Conservation (phyloP, 2,888 invertebrate genomes). For the Trissoscelio sp. region DNA sequence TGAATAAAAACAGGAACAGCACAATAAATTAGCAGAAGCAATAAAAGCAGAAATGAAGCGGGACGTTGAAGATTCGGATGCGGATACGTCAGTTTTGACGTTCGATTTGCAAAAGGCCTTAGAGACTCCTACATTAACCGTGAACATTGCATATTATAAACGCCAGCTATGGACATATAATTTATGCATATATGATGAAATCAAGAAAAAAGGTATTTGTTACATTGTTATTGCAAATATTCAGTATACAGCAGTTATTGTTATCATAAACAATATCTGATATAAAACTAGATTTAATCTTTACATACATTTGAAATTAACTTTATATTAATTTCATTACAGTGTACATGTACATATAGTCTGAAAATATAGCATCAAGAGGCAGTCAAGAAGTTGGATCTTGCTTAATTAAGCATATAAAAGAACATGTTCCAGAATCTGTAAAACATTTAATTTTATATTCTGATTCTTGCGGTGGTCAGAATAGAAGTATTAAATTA, state of each 20-base stretch:
- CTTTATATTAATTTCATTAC: constrained; percentile 17
- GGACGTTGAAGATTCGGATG: background rate
- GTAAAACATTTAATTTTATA: constrained; percentile 63
- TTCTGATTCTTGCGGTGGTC: constrained; percentile 71
- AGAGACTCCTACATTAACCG: background rate
- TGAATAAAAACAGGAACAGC: background rate
- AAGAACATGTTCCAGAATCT: constrained; percentile 15
- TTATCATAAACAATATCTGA: background rate
- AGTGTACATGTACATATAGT: constrained; percentile 62
- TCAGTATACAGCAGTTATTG: background rate
- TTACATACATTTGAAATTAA: background rate
- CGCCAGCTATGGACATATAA: background rate
- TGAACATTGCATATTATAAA: background rate
- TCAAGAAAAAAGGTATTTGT: constrained; percentile 20
- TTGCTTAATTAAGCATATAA: constrained; percentile 39
- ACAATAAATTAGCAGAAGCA: background rate
- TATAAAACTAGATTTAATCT: background rate
- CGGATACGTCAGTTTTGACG: background rate
- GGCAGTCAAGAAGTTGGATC: constrained; percentile 56
- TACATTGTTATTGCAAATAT: background rate
- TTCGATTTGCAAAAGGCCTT: background rate
- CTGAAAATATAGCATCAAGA: constrained; percentile 51
- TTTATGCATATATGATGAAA: constrained; percentile 31
- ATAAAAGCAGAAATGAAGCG: background rate
- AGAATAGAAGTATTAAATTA: constrained; percentile 41